Evolutionary conservation across 2,797 vertebrate species (phyloP).

Genomic region (Lindbergichthys nudifrons): DNA sequence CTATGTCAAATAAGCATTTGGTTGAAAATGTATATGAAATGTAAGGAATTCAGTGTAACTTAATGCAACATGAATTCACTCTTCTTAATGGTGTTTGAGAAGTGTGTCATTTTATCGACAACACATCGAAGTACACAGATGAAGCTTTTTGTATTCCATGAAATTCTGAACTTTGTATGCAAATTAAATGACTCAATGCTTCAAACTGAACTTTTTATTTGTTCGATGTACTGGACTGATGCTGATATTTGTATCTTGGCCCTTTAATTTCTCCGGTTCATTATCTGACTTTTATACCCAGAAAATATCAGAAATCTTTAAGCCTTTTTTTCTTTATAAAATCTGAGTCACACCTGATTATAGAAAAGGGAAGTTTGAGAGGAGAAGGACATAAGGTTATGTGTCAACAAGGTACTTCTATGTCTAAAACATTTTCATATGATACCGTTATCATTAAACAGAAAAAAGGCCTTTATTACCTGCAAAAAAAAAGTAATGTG

Average conservation of each 20-base stretch:
- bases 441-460: too few species aligned
- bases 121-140: not conserved
- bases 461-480: too few species aligned
- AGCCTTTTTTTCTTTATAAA: too few species aligned
- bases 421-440: too few species aligned
- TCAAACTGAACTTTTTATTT: not conserved
- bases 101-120: not conserved
- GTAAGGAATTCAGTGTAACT: not conserved
- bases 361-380: too few species aligned
- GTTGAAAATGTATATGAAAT: not conserved
- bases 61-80: not conserved
- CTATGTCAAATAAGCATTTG: not conserved
- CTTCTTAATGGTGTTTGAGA: not conserved
- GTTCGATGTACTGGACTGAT: not conserved
- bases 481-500: too few species aligned
- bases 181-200: conserved; percentile 9
- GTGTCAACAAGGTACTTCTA: not conserved
- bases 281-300: too few species aligned
- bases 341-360: too few species aligned
- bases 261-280: not conserved
- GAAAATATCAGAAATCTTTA: too few species aligned
- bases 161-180: not conserved
- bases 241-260: not conserved
- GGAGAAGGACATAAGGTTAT: too few species aligned
- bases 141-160: not conserved